Conservation (phyloP, 2,797 vertebrate genomes). For the Acanthurus lineatus region DNA sequence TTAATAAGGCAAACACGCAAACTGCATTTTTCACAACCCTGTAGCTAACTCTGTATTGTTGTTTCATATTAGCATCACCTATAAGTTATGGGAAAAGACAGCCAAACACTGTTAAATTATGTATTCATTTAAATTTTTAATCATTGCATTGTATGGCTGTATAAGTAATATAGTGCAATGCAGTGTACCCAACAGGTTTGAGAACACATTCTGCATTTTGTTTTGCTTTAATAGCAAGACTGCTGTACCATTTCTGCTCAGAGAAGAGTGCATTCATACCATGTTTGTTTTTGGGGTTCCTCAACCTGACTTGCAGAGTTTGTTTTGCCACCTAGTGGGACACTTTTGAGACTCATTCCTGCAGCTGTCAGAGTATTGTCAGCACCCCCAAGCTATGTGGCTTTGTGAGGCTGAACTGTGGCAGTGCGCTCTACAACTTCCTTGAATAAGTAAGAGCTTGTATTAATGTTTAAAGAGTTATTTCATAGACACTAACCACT, state of each 20-base stretch:
- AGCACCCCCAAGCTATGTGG: conserved; percentile 32
- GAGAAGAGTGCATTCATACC: neutral
- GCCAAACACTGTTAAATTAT: neutral
- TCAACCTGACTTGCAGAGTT: conserved; percentile 53
- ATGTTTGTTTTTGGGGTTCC: conserved; percentile 46
- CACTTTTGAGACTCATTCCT: conserved; percentile 31
- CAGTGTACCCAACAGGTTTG: too few species aligned
- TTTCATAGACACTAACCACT: neutral
- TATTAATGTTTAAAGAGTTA: conserved; percentile 51
- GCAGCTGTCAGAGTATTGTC: conserved; percentile 45
- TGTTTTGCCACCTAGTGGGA: conserved; percentile 54
- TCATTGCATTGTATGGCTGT: conserved; percentile 1
- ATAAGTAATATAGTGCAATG: neutral
- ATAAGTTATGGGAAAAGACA: neutral
- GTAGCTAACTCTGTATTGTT: neutral
- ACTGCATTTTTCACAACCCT: neutral
- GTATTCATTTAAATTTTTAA: neutral
- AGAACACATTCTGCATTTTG: conserved; percentile 14
- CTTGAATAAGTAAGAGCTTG: conserved; percentile 38
- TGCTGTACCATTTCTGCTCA: conserved; percentile 19
- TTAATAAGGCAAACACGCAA: neutral
- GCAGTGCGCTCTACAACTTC: conserved; percentile 14
- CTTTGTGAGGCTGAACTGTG: conserved; percentile 36
- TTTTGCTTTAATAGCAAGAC: conserved; percentile 17
- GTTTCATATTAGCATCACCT: neutral